Evolutionary conservation across 2,888 invertebrate genomes (phyloP).

Genomic region (Ischnus inquisitorius): DNA sequence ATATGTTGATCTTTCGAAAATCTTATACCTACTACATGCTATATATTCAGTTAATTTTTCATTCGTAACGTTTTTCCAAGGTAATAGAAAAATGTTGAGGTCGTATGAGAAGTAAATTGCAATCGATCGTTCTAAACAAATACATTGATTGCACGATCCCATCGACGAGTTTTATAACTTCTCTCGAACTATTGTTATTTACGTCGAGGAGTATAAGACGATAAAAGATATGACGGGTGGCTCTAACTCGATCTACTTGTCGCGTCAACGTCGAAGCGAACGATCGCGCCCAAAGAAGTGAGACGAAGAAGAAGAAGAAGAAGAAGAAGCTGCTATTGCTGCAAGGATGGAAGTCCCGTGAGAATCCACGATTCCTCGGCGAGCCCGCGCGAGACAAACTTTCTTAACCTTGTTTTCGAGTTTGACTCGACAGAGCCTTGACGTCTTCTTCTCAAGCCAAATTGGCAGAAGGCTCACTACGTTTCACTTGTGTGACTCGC

Average conservation of each 20-base stretch:
- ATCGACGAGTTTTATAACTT: background rate
- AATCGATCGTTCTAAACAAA: background rate
- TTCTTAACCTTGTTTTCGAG: slow-evolving; percentile 67
- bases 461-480: slow-evolving; percentile 45
- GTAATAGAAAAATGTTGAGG: too few species aligned
- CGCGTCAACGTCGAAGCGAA: slow-evolving; percentile 47
- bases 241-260: slow-evolving; percentile 52
- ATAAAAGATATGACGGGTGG: slow-evolving; percentile 32
- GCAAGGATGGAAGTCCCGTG: slow-evolving; percentile 48
- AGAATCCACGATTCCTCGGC: slow-evolving; percentile 59
- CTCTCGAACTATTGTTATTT: slow-evolving; percentile 2
- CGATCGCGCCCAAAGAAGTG: slow-evolving; percentile 47
- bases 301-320: slow-evolving; percentile 35
- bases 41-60: too few species aligned
- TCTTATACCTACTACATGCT: too few species aligned
- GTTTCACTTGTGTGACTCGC: slow-evolving; percentile 13
- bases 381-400: slow-evolving; percentile 51
- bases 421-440: slow-evolving; percentile 46
- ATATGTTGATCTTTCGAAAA: background rate
- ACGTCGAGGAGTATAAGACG: slow-evolving; percentile 1
- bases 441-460: slow-evolving; percentile 53
- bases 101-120: background rate
- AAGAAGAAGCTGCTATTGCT: slow-evolving; percentile 36
- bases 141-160: background rate
- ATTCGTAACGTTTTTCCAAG: too few species aligned